phyloP scores from a whole-genome alignment of 2,888 invertebrate genomes.

The Eupithecia exiguata region DNA sequence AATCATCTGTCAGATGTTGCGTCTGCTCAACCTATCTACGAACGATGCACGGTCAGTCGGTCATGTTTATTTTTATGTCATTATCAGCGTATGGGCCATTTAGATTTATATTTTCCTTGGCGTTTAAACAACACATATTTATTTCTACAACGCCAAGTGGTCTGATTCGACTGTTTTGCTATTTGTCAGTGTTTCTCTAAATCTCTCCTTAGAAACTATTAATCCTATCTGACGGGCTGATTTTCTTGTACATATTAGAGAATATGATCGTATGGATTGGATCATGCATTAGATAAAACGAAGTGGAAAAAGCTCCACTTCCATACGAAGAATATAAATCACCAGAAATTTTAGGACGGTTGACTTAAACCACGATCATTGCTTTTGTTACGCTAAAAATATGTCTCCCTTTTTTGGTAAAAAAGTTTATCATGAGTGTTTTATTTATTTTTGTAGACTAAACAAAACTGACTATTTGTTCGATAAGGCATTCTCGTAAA shows the following conservation, averaged over 20 bases:
- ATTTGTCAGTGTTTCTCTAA: not conserved
- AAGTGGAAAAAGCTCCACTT: too few species aligned
- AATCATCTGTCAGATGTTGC: not conserved
- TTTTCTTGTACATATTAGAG: too few species aligned
- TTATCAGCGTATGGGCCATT: not conserved
- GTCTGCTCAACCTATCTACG: not conserved
- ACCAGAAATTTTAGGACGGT: not conserved
- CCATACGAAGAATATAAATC: not conserved
- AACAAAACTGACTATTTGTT: not conserved
- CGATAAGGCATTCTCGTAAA: too few species aligned
- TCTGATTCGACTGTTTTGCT: not conserved
- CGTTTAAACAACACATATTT: not conserved
- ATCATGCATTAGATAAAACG: too few species aligned
- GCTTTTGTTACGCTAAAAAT: not conserved
- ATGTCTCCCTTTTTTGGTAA: not conserved
- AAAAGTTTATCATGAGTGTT: not conserved
- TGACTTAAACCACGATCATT: not conserved
- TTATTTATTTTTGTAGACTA: not conserved
- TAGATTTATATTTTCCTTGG: not conserved
- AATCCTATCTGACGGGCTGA: not conserved
- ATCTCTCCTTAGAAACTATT: not conserved
- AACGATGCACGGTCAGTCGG: not conserved
- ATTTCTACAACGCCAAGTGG: not conserved
- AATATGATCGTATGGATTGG: too few species aligned
- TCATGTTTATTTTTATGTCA: slow-evolving; percentile 3